Evolutionary conservation across 2,888 invertebrate genomes (phyloP), one percentile per base, ranked within the genome.

Genomic region (Pammene aurita): DNA sequence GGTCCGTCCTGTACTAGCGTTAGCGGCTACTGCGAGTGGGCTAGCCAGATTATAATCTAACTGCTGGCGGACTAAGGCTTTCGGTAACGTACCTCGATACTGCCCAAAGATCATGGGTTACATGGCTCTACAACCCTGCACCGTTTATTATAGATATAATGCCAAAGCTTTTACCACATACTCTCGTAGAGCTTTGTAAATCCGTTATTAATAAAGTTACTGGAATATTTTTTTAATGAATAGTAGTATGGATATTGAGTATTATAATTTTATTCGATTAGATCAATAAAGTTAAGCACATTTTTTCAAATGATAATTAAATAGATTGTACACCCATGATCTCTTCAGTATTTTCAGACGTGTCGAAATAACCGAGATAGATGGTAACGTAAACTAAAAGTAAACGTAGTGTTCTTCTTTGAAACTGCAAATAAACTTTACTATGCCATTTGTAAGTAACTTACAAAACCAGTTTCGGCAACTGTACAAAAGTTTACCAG

Each of bases 1-100:
- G 79, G 86, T 81, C 80, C 81, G 89, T 88, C 84, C 84, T 82
- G 85, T 90, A 92, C 92, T 92, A 90, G 87, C 78, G 77, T 77
- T 76, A 76, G 80, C 74, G 76, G 72, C 80, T 82, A 79, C 81
- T 83, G 81, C 82, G 81, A 80, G 77, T 84, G 85, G 85, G 83
- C 80, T 82, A 79, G 80, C 80, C 84, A 81, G 79, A 80, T 81
- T 81, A 81, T 81, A 78, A 78, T 80, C 81, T 78, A 78, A 80
- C 81, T 72, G 74, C 75, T 72, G 74, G 72, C 77, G 76, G 74
- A 73, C 75, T 76, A 64, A 65, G 69, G 57, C 41, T 42, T 52
- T 67, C 50, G 63, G 63, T 44, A 50, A 63, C 61, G 61, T 61
- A 16, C 50, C 41, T 52, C 62, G 62, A 62, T 62, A 62, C 50